Evolutionary conservation across 1,140 invertebrate genomes (phyloP).

Genomic region (Neomicropteryx cornuta): DNA sequence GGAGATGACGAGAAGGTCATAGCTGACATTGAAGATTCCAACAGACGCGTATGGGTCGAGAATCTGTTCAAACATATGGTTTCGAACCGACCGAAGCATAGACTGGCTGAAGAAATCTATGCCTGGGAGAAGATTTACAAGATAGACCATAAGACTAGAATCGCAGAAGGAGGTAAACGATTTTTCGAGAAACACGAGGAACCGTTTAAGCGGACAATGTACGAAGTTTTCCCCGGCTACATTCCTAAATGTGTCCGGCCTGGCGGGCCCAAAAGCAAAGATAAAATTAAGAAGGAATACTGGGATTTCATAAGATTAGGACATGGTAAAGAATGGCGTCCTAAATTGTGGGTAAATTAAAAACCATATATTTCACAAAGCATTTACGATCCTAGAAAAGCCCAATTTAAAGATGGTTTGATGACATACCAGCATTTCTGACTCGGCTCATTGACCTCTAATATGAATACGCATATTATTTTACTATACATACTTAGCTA

Average conservation of each 20-base stretch:
- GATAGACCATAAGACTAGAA: conserved; percentile 51
- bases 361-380: too few relatives aligned
- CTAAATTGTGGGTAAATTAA: too few relatives aligned
- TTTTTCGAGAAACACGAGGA: conserved; percentile 52
- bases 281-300: conserved; percentile 46
- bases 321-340: too few relatives aligned
- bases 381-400: too few relatives aligned
- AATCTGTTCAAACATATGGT: conserved; percentile 53
- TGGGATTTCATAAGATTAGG: too few relatives aligned
- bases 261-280: conserved; percentile 41
- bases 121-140: conserved; percentile 71
- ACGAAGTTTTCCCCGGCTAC: conserved; percentile 54
- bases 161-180: conserved; percentile 51
- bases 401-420: too few relatives aligned
- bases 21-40: conserved; percentile 54
- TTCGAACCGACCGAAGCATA: conserved; percentile 49
- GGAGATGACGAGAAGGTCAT: conserved; percentile 42
- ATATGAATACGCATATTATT: too few relatives aligned
- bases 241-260: conserved; percentile 50
- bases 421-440: too few relatives aligned
- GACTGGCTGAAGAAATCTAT: conserved; percentile 52
- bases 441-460: too few relatives aligned
- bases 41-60: conserved; percentile 57
- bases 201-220: conserved; percentile 43
- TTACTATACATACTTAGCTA: too few relatives aligned